A percentile compares a stretch with the other conserved stretches of the same genome.
These are phyloP conservation scores for Polypedilum pembai DNA, from an alignment of 1,140 invertebrate species.

Conservation along the genomic window DNA sequence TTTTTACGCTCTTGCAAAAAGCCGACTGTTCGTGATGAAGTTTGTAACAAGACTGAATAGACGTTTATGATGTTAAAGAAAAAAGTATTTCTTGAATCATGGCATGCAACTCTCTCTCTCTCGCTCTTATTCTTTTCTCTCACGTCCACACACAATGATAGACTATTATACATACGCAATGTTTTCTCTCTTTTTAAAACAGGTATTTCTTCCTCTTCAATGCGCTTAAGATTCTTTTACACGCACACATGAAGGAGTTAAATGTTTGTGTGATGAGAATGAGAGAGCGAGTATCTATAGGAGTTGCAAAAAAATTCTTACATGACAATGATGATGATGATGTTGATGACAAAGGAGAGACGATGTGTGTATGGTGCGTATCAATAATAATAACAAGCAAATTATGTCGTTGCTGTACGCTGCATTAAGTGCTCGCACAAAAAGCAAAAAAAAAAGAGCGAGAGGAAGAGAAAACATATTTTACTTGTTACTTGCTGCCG, in stretches of 20 bases:
- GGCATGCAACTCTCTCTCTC: not conserved
- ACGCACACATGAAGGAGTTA: no score
- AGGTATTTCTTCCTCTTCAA: not conserved
- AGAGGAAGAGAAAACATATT: no score
- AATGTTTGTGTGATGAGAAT: no score
- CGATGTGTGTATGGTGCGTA: not conserved
- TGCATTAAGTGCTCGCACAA: no score
- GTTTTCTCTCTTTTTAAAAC: not conserved
- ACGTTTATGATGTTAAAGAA: not conserved
- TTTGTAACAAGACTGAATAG: not conserved
- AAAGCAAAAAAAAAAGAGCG: no score
- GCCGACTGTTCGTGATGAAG: not conserved
- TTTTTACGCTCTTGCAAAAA: not conserved
- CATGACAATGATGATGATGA: slow-evolving; percentile 17
- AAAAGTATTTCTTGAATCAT: not conserved
- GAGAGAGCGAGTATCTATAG: not conserved
- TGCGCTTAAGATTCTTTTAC: slow-evolving; percentile 2
- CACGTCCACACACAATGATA: not conserved
- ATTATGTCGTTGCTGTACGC: not conserved
- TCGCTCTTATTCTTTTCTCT: not conserved
- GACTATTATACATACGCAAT: not conserved
- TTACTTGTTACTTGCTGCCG: not conserved
- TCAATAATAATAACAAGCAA: slow-evolving; percentile 14
- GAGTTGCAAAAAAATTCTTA: not conserved
- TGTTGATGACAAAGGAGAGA: not conserved